A percentile compares a stretch with the other conserved stretches of the same genome.
These are phyloP conservation scores for Eulemur coronatus DNA, from an alignment of 2,797 vertebrate species.

Conservation along the genomic window DNA sequence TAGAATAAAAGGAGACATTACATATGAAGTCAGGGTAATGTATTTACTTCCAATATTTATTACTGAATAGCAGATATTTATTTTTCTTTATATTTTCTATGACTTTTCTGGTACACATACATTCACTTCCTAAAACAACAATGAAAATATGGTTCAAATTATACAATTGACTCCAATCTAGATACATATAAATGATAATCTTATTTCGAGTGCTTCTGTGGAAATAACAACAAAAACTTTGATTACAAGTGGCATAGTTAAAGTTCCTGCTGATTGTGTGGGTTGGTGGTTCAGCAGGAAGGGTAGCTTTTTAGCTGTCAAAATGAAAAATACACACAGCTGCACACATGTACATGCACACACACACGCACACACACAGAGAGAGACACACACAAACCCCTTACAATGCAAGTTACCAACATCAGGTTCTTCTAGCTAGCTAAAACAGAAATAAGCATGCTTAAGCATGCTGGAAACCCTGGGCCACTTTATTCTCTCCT, in stretches of 20 bases:
- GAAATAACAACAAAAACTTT: background rate
- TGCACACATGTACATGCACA: background rate
- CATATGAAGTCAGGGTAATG: background rate
- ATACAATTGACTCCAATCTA: background rate
- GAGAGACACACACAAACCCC: background rate
- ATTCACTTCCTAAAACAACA: background rate
- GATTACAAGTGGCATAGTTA: background rate
- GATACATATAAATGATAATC: background rate
- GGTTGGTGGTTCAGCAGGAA: background rate
- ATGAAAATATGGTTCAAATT: background rate
- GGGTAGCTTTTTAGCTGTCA: background rate
- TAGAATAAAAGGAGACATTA: background rate
- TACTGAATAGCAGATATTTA: background rate
- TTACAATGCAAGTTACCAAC: background rate
- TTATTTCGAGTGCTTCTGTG: background rate
- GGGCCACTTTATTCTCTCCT: background rate
- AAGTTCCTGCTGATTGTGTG: background rate
- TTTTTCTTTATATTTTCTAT: background rate
- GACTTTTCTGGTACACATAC: background rate
- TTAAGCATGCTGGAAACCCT: background rate
- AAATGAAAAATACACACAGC: background rate
- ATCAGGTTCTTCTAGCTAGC: background rate
- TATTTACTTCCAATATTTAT: background rate
- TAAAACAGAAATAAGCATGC: constrained; percentile 25
- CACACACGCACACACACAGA: background rate